A percentile compares a stretch with the other conserved stretches of the same genome.
Evolutionary conservation across 1,140 invertebrate species (phyloP).

Genomic region (Littorina saxatilis): DNA sequence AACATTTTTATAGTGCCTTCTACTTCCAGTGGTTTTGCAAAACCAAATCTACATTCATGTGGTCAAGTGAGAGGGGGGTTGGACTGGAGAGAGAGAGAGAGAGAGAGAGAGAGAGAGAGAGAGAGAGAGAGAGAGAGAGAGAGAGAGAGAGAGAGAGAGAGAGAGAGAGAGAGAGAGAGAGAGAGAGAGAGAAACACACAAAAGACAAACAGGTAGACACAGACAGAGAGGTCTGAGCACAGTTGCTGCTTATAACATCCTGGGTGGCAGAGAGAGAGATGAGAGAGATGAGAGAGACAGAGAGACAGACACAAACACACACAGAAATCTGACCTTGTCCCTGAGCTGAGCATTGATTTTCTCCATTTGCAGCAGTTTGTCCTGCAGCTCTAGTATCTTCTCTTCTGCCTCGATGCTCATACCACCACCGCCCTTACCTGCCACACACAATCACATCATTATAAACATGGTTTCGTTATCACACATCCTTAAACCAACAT

Average conservation of each 20-base stretch:
- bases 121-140: constrained; percentile 9
- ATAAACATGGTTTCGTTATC: neutral
- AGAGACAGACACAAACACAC: too few relatives aligned
- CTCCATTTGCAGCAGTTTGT: constrained; percentile 73
- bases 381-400: constrained; percentile 73
- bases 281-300: neutral
- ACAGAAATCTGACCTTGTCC: constrained; percentile 74
- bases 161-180: neutral
- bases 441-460: neutral
- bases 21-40: too few relatives aligned
- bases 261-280: too few relatives aligned
- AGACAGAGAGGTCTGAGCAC: too few relatives aligned
- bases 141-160: neutral
- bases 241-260: too few relatives aligned
- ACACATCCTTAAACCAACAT: neutral
- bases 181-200: constrained; percentile 5
- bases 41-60: too few relatives aligned
- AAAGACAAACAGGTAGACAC: too few relatives aligned
- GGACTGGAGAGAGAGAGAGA: neutral
- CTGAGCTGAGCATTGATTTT: constrained; percentile 74
- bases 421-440: constrained; percentile 2
- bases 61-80: neutral
- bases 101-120: neutral
- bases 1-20: too few relatives aligned
- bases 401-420: constrained; percentile 64